phyloP scores from a whole-genome alignment of 53 echinoderm and acorn worm species.

The Luidia sarsii region DNA sequence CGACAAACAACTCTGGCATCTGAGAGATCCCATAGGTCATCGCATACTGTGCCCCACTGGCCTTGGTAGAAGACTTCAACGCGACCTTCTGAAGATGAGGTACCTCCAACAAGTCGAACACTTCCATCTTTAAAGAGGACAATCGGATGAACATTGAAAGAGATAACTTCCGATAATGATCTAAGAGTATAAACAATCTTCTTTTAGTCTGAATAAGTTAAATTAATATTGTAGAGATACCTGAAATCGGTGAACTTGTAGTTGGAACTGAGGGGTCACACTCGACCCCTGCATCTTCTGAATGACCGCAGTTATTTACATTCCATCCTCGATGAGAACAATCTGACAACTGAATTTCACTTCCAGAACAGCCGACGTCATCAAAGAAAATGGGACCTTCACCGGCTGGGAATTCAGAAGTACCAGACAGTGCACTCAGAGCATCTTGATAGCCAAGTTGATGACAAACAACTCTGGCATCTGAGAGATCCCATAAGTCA shows the following conservation, averaged over 20 bases:
- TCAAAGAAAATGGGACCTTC: conserved; percentile 14
- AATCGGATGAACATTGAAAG: too few species aligned
- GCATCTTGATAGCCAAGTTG: conserved; percentile 26
- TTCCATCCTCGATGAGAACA: not conserved
- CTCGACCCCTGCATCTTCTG: conserved; percentile 26
- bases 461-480: conserved; percentile 32
- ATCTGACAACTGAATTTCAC: not conserved
- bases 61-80: conserved; percentile 32
- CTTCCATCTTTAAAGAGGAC: conserved; percentile 32
- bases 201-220: not conserved
- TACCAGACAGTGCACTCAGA: not conserved
- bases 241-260: not conserved
- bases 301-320: too few species aligned
- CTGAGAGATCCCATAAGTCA: conserved; percentile 35
- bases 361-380: conserved; percentile 5
- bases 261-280: not conserved
- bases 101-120: conserved; percentile 1
- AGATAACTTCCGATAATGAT: too few species aligned
- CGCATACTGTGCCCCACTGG: conserved; percentile 36
- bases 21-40: conserved; percentile 33
- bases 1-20: conserved; percentile 42
- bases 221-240: not conserved
- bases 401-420: not conserved
- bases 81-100: not conserved
- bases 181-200: too few species aligned